These are phyloP conservation scores for Uropsilus gracilis DNA, from an alignment of 2,113 vertebrate genomes.

Conservation along the genomic window DNA sequence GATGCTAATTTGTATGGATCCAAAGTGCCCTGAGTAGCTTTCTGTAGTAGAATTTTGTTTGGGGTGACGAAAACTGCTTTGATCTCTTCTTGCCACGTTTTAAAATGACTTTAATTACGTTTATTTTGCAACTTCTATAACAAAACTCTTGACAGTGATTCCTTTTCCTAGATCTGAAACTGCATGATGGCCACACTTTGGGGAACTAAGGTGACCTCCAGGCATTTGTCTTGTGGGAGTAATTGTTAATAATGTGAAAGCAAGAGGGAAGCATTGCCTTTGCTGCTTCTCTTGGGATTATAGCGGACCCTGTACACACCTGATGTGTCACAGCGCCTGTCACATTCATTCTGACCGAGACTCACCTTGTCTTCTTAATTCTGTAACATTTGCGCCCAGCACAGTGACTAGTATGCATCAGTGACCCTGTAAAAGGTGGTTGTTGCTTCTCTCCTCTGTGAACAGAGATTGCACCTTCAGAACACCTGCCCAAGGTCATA, in stretches of 20 bases:
- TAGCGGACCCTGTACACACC: background rate
- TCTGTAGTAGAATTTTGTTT: background rate
- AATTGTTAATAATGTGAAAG: background rate
- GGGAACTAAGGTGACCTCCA: background rate
- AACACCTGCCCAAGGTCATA: background rate
- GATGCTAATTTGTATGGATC: background rate
- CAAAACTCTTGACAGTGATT: background rate
- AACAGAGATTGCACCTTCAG: background rate
- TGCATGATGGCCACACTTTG: background rate
- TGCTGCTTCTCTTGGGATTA: background rate
- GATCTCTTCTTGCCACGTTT: background rate
- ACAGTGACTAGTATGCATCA: background rate
- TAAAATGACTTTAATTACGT: background rate
- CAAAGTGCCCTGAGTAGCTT: background rate
- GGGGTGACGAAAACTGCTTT: background rate
- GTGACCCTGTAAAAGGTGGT: background rate
- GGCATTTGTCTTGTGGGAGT: background rate
- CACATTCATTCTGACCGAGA: background rate
- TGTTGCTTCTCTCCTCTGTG: background rate
- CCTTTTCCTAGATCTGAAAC: background rate
- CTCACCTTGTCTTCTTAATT: background rate
- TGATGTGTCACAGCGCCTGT: background rate
- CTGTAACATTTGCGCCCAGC: background rate
- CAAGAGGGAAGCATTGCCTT: background rate
- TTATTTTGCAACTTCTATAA: background rate